Evolutionary conservation across 2,113 vertebrate species (phyloP), one percentile per base, ranked within the genome.

Genomic region (Mirza zaza): DNA sequence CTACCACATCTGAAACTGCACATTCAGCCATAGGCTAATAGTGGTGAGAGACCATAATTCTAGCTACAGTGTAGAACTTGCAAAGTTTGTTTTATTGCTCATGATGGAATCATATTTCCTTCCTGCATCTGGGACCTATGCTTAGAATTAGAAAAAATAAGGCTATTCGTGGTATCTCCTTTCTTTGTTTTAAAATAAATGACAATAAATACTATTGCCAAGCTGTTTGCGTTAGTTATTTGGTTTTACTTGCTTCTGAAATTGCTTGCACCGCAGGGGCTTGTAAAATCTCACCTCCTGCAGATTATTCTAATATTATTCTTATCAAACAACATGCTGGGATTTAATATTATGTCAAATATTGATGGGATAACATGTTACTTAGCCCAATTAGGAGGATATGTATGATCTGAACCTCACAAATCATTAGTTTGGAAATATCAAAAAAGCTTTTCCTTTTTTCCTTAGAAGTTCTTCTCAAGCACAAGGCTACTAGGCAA

Each of bases 151-250:
- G 57, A 84, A 94, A 89, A 96, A 91, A 91, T 42, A 83, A 97
- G 55, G 34, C 36, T 79, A n/a, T 80, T 8, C 1, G 8, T 20
- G 17, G 34, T 65, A 86, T 80, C 27, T 90, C 75, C n/a, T 71
- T 94, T 59, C 89, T 95, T 93, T 89, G 14, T 83, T 96, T 75
- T 75, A 63, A 93, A 96, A 77, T 65, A 89, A 96, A 90, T 84
- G 83, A 39, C 39, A 96, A 82, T 93, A 93, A 91, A 95, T 86
- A 82, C 32, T 70, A 93, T 45, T 48, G 48, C 36, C 34, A 90
- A 95, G 75, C 23, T 67, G 57, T 95, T 87, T 92, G 61, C 5
- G 8, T 95, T 76, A 77, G 50, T 70, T 87, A 87, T 71, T 87
- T 96, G 27, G 21, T 95, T 96, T 96, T 87, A 65, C 15, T 76